Conservation (phyloP, 2,113 vertebrate species). For the Otis tarda region DNA sequence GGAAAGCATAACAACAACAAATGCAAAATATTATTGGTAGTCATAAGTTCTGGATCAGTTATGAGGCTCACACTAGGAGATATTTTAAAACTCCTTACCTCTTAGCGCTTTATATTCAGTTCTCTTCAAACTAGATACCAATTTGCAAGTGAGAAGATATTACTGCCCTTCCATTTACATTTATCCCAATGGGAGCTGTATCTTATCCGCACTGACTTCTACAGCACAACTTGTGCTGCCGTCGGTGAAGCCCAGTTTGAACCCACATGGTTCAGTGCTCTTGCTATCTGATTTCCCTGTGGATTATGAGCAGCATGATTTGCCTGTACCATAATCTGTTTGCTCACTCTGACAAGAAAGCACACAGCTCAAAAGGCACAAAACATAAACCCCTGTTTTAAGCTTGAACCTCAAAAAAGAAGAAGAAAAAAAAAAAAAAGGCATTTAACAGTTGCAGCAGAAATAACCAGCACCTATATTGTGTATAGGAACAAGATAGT, state of each 20-base stretch:
- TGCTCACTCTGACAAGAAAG: not conserved
- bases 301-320: not conserved
- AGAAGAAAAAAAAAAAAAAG: not conserved
- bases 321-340: not conserved
- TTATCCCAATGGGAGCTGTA: not conserved
- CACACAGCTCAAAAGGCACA: not conserved
- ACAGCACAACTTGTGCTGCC: not conserved
- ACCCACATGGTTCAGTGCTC: not conserved
- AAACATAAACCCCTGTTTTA: not conserved
- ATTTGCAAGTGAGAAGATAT: not conserved
- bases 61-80: not conserved
- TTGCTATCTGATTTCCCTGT: not conserved
- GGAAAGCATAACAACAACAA: not conserved
- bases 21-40: not conserved
- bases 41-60: not conserved
- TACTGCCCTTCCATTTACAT: not conserved
- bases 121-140: not conserved
- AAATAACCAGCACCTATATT: not conserved
- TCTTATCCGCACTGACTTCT: not conserved
- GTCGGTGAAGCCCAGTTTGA: rapidly evolving
- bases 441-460: not conserved
- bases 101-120: not conserved
- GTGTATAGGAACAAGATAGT: not conserved
- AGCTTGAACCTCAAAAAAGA: not conserved
- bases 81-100: not conserved